Conservation (phyloP, 2,113 vertebrate genomes). For the Siniperca chuatsi region DNA sequence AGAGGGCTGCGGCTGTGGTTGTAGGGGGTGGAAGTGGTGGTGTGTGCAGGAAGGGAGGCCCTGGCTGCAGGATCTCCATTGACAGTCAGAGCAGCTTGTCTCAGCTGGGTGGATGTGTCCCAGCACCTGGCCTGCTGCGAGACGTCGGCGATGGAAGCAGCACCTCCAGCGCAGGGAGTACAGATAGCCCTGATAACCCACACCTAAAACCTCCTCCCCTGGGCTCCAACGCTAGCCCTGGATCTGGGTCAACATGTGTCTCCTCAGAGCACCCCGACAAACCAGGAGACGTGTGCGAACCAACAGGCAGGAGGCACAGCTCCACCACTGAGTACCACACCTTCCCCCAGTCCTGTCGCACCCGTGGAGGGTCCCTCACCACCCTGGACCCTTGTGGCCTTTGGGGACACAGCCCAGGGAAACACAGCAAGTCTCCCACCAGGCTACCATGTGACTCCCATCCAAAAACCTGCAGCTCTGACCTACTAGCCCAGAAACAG, state of each 20-base stretch:
- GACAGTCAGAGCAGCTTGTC: conserved; percentile 94
- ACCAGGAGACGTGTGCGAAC: conserved; percentile 84
- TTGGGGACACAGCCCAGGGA: conserved; percentile 89
- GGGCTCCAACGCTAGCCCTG: conserved; percentile 76
- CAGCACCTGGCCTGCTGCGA: conserved; percentile 84
- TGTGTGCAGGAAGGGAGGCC: conserved; percentile 41
- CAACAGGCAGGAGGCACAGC: conserved; percentile 87
- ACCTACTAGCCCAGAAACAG: conserved; percentile 75
- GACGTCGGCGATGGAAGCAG: conserved; percentile 96
- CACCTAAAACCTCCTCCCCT: conserved; percentile 89
- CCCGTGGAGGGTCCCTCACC: conserved; percentile 80
- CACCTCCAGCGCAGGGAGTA: conserved; percentile 94
- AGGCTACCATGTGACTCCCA: conserved; percentile 65
- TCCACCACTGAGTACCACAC: conserved; percentile 90
- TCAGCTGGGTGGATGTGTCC: conserved; percentile 75
- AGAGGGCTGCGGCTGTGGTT: conserved; percentile 74
- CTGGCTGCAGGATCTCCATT: conserved; percentile 90
- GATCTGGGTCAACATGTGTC: conserved; percentile 71
- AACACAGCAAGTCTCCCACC: conserved; percentile 86
- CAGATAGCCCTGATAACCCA: conserved; percentile 91
- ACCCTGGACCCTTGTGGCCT: conserved; percentile 87
- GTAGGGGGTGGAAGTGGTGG: conserved; percentile 55
- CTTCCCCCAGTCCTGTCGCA: conserved; percentile 80
- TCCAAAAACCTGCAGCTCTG: conserved; percentile 61
- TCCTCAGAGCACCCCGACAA: conserved; percentile 41